A percentile compares a stretch with the other conserved stretches of the same genome.
These are phyloP conservation scores for Phataginus tricuspis DNA, from an alignment of 2,797 vertebrate species.

Conservation along the genomic window DNA sequence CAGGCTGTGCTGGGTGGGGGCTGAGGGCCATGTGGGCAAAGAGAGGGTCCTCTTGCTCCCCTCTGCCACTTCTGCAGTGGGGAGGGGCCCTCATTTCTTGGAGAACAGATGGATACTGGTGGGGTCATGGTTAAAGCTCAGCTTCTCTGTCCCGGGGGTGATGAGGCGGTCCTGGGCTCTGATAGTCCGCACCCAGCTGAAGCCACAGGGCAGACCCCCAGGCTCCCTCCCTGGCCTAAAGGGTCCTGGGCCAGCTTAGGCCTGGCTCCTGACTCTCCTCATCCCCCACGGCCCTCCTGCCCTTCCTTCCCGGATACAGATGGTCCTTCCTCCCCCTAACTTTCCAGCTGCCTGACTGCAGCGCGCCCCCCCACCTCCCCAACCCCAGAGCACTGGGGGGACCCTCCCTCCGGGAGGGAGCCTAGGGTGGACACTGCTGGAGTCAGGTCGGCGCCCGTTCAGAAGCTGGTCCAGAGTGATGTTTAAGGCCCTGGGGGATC, in stretches of 20 bases:
- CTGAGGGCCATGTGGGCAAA: not conserved
- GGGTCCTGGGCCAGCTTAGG: not conserved
- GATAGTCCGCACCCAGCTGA: not conserved
- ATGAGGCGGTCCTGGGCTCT: not conserved
- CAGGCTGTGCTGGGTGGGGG: not conserved
- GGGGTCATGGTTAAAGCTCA: not conserved
- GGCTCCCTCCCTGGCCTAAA: not conserved
- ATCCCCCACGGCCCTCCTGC: not conserved
- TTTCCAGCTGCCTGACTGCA: not conserved
- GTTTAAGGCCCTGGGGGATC: not conserved
- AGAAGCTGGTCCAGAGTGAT: not conserved
- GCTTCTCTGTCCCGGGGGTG: rapidly evolving
- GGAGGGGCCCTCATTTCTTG: not conserved
- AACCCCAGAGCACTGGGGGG: not conserved
- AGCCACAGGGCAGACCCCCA: not conserved
- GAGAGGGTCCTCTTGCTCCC: not conserved
- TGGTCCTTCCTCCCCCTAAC: not conserved
- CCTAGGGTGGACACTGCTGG: too few relatives aligned
- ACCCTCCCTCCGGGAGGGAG: not conserved
- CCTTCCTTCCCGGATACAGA: not conserved
- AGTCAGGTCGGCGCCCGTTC: not conserved
- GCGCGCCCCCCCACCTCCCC: rapidly evolving
- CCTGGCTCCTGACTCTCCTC: not conserved
- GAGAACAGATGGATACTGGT: not conserved
- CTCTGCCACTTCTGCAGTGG: rapidly evolving